These are phyloP conservation scores for Connochaetes taurinus DNA, from an alignment of 2,113 vertebrate genomes.

Conservation along the genomic window DNA sequence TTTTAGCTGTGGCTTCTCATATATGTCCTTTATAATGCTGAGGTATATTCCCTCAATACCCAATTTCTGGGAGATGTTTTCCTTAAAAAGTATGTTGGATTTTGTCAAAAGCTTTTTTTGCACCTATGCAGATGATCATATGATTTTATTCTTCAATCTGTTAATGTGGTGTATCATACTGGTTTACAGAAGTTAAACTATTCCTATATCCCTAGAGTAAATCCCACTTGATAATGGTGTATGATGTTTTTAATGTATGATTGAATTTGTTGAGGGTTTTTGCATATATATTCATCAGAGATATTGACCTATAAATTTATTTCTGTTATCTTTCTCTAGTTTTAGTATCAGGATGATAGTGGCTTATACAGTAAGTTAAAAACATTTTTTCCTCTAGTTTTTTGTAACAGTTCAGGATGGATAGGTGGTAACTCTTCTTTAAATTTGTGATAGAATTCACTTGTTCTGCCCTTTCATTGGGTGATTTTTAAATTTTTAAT, in stretches of 20 bases:
- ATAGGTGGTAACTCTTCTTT: background rate
- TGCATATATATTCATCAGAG: background rate
- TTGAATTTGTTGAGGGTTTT: background rate
- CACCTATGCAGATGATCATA: background rate
- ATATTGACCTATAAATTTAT: background rate
- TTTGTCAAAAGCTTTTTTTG: background rate
- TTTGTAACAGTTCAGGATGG: background rate
- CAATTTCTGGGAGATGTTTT: background rate
- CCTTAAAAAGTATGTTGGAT: background rate
- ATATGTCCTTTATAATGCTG: background rate
- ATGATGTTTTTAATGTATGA: background rate
- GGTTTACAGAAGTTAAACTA: background rate
- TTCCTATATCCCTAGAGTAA: background rate
- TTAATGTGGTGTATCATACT: background rate
- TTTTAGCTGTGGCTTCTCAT: background rate
- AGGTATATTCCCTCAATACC: background rate
- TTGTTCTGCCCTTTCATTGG: background rate
- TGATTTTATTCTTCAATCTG: background rate
- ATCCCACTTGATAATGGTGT: background rate
- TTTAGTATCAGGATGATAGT: background rate
- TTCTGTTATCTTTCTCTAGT: background rate
- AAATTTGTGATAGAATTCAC: background rate
- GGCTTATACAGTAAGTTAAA: background rate
- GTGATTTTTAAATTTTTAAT: background rate
- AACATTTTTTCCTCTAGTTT: background rate